Percentiles rank a stretch among this genome's conserved stretches.
Evolutionary conservation across 2,888 invertebrate genomes (phyloP).

Genomic region (Parelbella ahira): DNA sequence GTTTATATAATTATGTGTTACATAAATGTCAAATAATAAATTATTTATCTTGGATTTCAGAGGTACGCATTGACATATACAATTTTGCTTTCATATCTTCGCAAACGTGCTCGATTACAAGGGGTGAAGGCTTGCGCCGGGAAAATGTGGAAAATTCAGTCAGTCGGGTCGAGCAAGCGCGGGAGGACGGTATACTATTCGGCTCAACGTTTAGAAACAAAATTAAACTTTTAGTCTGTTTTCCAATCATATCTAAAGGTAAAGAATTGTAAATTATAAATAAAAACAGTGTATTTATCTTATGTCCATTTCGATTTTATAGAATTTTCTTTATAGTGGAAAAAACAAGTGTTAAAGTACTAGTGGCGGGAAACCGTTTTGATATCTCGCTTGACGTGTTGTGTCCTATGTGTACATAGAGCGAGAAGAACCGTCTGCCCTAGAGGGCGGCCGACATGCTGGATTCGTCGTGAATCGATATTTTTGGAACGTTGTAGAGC

Average conservation of each 20-base stretch:
- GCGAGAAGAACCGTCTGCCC: constrained; percentile 74
- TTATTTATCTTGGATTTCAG: too few species aligned
- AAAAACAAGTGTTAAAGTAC: constrained; percentile 58
- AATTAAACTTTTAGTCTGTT: constrained; percentile 70
- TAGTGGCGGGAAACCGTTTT: constrained; percentile 80
- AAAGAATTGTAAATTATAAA: constrained; percentile 36
- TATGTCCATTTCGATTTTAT: constrained; percentile 29
- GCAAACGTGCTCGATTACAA: constrained; percentile 74
- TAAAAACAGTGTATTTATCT: constrained; percentile 37
- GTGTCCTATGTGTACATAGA: constrained; percentile 77
- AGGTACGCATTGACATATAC: too few species aligned
- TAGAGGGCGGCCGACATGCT: constrained; percentile 78
- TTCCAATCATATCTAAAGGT: constrained; percentile 50
- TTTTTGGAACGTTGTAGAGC: constrained; percentile 74
- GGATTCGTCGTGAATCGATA: constrained; percentile 79
- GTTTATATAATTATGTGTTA: too few species aligned
- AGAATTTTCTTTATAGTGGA: constrained; percentile 40
- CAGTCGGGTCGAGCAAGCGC: constrained; percentile 72
- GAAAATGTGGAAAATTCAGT: constrained; percentile 73
- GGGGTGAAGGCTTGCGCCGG: constrained; percentile 79
- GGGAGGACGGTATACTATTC: constrained; percentile 52
- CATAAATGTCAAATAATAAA: too few species aligned
- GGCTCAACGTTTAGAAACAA: constrained; percentile 45
- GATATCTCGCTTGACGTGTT: constrained; percentile 78
- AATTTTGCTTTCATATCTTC: constrained; percentile 43